Conservation (phyloP, 30 jellyfish, hydroid and myxozoan genomes). For the Aurelia aurita complex sp. Pacific region DNA sequence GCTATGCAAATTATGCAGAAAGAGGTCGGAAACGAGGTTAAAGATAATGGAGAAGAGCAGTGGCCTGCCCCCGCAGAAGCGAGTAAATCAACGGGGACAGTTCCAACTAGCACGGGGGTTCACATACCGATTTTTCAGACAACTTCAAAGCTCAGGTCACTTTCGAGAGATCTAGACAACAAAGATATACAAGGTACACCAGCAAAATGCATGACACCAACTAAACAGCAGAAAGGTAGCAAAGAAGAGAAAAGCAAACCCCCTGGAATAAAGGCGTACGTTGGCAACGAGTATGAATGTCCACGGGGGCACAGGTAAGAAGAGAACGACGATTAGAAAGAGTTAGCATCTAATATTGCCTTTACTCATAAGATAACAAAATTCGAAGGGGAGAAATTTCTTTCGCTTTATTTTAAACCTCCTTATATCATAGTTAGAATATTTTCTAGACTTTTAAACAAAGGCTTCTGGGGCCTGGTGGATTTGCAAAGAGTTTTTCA, state of each 20-base stretch:
- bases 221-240: constrained; percentile 68
- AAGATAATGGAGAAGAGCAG: constrained; percentile 80
- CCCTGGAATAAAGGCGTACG: constrained; percentile 62
- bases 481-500: too few relatives aligned
- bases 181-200: constrained; percentile 27
- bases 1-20: constrained; percentile 36
- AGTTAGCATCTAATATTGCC: too few relatives aligned
- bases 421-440: too few relatives aligned
- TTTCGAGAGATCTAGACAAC: constrained; percentile 54
- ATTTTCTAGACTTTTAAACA: too few relatives aligned
- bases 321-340: neutral
- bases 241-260: constrained; percentile 21
- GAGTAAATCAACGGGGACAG: constrained; percentile 39
- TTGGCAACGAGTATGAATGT: constrained; percentile 97
- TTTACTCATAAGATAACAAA: too few relatives aligned
- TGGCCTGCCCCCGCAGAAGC: constrained; percentile 99
- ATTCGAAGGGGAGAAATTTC: too few relatives aligned
- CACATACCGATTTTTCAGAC: constrained; percentile 88
- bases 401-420: too few relatives aligned
- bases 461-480: too few relatives aligned
- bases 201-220: constrained; percentile 45
- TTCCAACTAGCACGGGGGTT: constrained; percentile 42
- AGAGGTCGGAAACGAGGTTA: constrained; percentile 29
- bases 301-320: constrained; percentile 98
- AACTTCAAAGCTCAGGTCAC: constrained; percentile 47